Base-by-base conservation (phyloP, 37 sponge, comb jelly and placozoan genomes). In the Tethya wilhelma region DNA sequence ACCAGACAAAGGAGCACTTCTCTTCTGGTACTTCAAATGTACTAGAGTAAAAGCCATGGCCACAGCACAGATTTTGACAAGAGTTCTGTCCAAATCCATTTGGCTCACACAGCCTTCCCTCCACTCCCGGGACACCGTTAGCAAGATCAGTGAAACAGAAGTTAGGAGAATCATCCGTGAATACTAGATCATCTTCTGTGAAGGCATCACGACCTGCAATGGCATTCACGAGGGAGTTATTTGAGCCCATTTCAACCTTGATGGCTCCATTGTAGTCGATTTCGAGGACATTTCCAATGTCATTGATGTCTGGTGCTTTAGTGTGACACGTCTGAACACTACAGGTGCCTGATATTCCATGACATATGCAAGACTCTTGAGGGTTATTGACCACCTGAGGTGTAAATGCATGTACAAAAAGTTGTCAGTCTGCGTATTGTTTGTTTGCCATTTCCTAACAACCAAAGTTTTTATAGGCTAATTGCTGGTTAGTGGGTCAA, bases 301-400 rank as follows among this genome's bases (percentile, higher is more conserved):
- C 75, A 1, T 67, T 40, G 23, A 87, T 32, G 1, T 25, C 44
- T 3, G 74, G 64, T 0, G 57, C 49, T 38, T 37, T 59, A 19
- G 55, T 22, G 79, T 79, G 87, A 57, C 92, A 92, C 28, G 88
- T 84, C 56, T 87, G 88, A 29, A 87, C 65, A 29, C 63, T 44
- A 56, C 92, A 92, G 30, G 80, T 82, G 7, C 88, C 92, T 0
- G 92, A 83, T 2, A 92, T 38, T 38, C 92, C 92, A 67, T 75
- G 81, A 37, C 88, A 92, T 14, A 55, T 71, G 59, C 92, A 92
- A 0, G 36, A 26, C 2, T 29, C 34, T 14, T 28, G 36, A 20
- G 22, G 45, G 0, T 45, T 36, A 4, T 38, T 39, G 6, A 71
- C 0, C 2, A 55, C 33, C 87, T 83, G 58, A 0, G 26, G 38